Conservation (phyloP, 2,888 invertebrate genomes). For the Lasioglossum figueresi region DNA sequence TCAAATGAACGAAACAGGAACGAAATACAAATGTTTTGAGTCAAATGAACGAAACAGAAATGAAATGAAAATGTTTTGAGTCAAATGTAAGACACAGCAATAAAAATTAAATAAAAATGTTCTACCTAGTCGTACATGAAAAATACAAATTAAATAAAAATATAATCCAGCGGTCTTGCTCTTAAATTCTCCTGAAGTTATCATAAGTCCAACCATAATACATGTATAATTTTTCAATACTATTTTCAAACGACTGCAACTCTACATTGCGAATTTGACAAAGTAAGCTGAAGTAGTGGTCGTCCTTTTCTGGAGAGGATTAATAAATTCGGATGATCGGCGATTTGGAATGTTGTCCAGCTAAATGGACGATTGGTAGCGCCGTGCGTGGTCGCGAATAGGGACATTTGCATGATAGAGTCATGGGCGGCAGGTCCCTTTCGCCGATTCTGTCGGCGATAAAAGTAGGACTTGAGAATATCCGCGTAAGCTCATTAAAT, state of each 20-base stretch:
- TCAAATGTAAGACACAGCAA: too few relatives aligned
- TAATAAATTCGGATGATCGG: neutral
- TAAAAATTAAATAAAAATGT: too few relatives aligned
- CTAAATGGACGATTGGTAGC: neutral
- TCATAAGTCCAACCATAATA: too few relatives aligned
- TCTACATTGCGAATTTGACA: neutral
- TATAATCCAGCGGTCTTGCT: neutral
- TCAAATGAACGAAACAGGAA: too few relatives aligned
- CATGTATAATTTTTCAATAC: neutral
- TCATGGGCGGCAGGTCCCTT: constrained; percentile 31
- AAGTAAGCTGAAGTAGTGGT: neutral
- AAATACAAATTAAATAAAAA: too few relatives aligned
- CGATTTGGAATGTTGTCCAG: neutral
- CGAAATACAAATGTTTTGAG: too few relatives aligned
- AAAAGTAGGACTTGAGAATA: constrained; percentile 49
- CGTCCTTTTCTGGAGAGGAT: neutral
- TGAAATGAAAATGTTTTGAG: too few relatives aligned
- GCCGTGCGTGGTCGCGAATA: neutral
- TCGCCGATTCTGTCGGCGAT: constrained; percentile 45
- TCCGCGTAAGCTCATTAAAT: constrained; percentile 59
- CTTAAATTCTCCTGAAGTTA: neutral
- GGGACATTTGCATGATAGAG: constrained; percentile 44
- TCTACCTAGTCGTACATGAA: too few relatives aligned
- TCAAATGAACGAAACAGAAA: too few relatives aligned
- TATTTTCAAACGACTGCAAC: neutral